These are phyloP conservation scores for mouse (Mus musculus) DNA, from an alignment of 2,113 vertebrate genomes.

Conservation along the genomic window DNA sequence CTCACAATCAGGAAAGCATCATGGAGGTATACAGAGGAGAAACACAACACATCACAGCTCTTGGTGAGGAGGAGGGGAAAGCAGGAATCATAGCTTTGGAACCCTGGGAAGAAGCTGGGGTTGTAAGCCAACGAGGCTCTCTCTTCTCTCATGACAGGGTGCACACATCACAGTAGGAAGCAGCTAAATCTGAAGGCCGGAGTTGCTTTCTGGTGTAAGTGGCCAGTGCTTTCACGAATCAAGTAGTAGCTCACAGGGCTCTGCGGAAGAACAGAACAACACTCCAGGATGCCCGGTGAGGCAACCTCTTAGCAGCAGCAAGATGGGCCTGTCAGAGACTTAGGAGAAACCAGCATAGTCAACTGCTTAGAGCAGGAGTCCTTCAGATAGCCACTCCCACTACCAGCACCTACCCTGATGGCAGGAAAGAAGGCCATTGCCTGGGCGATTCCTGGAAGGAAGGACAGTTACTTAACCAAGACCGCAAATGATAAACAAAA, in stretches of 20 bases:
- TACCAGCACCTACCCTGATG: neutral
- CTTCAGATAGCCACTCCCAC: no score
- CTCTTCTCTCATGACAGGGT: neutral
- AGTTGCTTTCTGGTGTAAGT: neutral
- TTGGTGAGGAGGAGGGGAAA: neutral
- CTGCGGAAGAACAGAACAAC: neutral
- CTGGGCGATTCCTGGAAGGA: neutral
- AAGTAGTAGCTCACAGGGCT: no score
- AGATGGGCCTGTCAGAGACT: neutral
- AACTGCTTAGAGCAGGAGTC: neutral
- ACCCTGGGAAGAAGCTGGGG: neutral
- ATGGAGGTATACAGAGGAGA: neutral
- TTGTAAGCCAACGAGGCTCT: neutral
- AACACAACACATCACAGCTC: neutral
- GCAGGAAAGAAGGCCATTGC: neutral
- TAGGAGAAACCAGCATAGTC: neutral
- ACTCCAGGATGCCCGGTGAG: rapidly evolving
- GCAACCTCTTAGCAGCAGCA: neutral
- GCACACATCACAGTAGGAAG: no score
- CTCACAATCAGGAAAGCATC: neutral
- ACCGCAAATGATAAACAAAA: neutral
- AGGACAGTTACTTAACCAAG: neutral
- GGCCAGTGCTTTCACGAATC: neutral
- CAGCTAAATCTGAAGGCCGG: neutral
- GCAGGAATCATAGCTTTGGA: no score